A percentile compares a stretch with the other conserved stretches of the same genome.
Conservation (phyloP, 2,113 vertebrate species). For the Empidonax traillii region DNA sequence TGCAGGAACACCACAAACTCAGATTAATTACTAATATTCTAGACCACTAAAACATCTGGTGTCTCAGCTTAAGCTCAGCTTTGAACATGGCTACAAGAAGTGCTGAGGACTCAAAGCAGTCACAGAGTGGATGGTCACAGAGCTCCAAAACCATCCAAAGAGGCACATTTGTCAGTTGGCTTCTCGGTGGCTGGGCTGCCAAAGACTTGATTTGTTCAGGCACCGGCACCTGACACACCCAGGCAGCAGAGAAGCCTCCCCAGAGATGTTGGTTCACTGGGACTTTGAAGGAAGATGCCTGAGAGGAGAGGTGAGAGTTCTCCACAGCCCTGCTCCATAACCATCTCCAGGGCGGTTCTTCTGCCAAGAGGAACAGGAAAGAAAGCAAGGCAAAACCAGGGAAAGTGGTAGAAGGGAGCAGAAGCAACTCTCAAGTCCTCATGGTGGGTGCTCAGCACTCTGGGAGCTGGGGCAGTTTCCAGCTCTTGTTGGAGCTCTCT, state of each 20-base stretch:
- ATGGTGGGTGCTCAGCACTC: rapidly evolving
- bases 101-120: not conserved
- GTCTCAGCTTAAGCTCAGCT: not conserved
- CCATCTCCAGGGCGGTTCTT: rapidly evolving
- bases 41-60: not conserved
- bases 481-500: not conserved
- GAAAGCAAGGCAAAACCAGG: rapidly evolving
- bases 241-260: not conserved
- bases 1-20: not conserved
- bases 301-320: rapidly evolving
- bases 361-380: not conserved
- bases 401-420: not conserved
- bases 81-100: not conserved
- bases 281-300: not conserved
- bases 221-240: not conserved
- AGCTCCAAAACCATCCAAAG: not conserved
- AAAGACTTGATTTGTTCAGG: not conserved
- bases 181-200: not conserved
- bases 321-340: not conserved
- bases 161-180: not conserved
- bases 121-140: not conserved
- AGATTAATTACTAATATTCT: conserved; percentile 52
- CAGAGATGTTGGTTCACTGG: not conserved
- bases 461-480: not conserved
- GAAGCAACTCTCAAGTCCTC: not conserved